Conservation (phyloP, 2,888 invertebrate species). For the Cynaeus angustus region DNA sequence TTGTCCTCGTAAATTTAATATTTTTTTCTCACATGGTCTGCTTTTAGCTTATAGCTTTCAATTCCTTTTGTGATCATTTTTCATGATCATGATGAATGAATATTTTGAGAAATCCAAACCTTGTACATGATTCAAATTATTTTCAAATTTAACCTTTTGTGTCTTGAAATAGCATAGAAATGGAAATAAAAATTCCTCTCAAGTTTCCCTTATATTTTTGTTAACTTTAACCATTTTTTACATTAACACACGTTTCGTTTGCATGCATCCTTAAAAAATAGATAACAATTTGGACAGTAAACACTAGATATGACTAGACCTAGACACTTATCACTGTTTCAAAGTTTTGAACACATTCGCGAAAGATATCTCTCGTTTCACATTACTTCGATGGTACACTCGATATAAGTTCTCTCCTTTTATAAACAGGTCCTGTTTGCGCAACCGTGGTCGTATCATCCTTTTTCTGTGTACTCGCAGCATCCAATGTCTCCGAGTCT, state of each 20-base stretch:
- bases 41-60: too few relatives aligned
- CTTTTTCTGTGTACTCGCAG: constrained; percentile 57
- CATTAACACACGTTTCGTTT: constrained; percentile 56
- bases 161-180: too few relatives aligned
- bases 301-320: constrained; percentile 59
- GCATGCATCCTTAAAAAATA: constrained; percentile 62
- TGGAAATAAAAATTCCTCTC: too few relatives aligned
- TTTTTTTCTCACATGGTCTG: too few relatives aligned
- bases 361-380: constrained; percentile 31
- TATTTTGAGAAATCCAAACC: too few relatives aligned
- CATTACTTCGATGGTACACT: constrained; percentile 76
- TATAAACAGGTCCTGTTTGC: constrained; percentile 78
- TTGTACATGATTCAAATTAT: too few relatives aligned
- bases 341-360: constrained; percentile 58
- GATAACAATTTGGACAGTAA: constrained; percentile 59
- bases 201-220: constrained; percentile 17
- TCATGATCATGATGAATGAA: too few relatives aligned
- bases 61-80: too few relatives aligned
- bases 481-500: constrained; percentile 72
- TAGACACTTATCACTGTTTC: constrained; percentile 59
- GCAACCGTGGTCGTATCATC: constrained; percentile 59
- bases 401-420: constrained; percentile 86
- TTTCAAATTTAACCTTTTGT: too few relatives aligned
- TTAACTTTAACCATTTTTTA: constrained; percentile 52
- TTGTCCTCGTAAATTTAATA: too few relatives aligned